phyloP scores from a whole-genome alignment of 2,888 invertebrate genomes.

The Hololepta plana region DNA sequence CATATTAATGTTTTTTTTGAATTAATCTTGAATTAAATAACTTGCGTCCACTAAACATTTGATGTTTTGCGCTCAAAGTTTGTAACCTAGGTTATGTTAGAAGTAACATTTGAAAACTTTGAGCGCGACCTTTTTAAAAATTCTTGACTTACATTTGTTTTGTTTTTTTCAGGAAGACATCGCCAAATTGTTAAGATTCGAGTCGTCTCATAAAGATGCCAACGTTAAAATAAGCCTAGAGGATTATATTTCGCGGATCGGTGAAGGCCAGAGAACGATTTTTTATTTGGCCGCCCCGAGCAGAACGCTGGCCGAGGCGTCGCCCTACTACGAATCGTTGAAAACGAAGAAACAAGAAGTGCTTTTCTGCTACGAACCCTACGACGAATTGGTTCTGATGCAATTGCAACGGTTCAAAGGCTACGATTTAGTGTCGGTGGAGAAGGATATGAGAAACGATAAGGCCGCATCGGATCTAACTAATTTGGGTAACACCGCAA shows the following conservation, averaged over 20 bases:
- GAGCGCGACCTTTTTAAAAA: too few relatives aligned
- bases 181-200: constrained; percentile 75
- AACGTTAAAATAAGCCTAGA: constrained; percentile 58
- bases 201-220: constrained; percentile 61
- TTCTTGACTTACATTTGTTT: constrained; percentile 3
- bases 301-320: constrained; percentile 79
- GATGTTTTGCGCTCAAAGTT: too few relatives aligned
- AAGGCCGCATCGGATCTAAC: constrained; percentile 34
- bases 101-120: too few relatives aligned
- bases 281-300: constrained; percentile 89
- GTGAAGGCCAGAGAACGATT: constrained; percentile 66
- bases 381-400: constrained; percentile 87
- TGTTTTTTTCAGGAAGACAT: constrained; percentile 58
- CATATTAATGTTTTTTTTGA: too few relatives aligned
- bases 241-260: constrained; percentile 55
- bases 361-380: constrained; percentile 90
- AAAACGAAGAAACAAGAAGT: constrained; percentile 80
- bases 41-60: too few relatives aligned
- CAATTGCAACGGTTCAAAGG: constrained; percentile 71
- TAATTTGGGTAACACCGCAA: constrained; percentile 34
- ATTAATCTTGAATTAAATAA: too few relatives aligned
- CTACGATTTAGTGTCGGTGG: constrained; percentile 66
- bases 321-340: constrained; percentile 88
- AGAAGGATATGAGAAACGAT: constrained; percentile 78
- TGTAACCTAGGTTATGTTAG: too few relatives aligned